Evolutionary conservation across 30 jellyfish, hydroid and myxozoan species (phyloP).

Genomic region (Aurelia aurita complex sp. Pacific): DNA sequence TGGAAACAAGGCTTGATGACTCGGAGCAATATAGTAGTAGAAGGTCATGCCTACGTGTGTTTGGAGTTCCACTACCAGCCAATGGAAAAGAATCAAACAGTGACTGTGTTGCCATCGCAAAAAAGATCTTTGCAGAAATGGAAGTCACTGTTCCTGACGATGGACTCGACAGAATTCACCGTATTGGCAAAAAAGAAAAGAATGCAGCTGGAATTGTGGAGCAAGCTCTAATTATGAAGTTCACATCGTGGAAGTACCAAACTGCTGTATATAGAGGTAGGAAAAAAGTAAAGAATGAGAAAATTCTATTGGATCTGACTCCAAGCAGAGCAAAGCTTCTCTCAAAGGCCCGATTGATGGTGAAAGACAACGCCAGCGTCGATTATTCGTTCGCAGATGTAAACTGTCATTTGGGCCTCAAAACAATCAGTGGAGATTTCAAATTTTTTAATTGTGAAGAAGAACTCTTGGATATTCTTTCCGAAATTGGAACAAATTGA

Average conservation of each 20-base stretch:
- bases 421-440: too few species aligned
- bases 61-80: not conserved
- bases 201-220: not conserved
- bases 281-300: too few species aligned
- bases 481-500: too few species aligned
- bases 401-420: not conserved
- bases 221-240: slow-evolving; percentile 14
- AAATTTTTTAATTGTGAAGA: too few species aligned
- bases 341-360: too few species aligned
- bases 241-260: not conserved
- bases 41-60: slow-evolving; percentile 7
- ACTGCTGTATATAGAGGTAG: not conserved
- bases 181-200: not conserved
- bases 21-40: not conserved
- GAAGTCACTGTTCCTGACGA: slow-evolving; percentile 21
- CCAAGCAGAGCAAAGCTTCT: too few species aligned
- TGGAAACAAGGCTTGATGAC: not conserved
- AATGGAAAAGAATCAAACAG: slow-evolving; percentile 5
- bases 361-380: too few species aligned
- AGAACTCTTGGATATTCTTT: too few species aligned
- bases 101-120: slow-evolving; percentile 16
- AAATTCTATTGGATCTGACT: too few species aligned
- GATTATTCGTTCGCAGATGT: too few species aligned
- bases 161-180: not conserved
- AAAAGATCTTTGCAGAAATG: slow-evolving; percentile 1